Evolutionary conservation across 2,797 vertebrate genomes (phyloP).

Genomic region (Crenuchus spilurus): DNA sequence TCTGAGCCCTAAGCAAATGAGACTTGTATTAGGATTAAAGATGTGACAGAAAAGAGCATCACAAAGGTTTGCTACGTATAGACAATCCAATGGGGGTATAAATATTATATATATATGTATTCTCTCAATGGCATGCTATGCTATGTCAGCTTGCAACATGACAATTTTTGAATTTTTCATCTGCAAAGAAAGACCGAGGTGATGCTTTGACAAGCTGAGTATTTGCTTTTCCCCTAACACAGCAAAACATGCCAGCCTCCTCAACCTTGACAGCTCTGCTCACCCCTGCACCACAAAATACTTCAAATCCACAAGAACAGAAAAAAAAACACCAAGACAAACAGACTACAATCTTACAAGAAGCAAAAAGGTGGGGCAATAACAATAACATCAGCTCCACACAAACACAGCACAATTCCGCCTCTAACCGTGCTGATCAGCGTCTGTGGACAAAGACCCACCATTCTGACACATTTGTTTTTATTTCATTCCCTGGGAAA

Average conservation of each 20-base stretch:
- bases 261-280: constrained; percentile 67
- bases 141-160: constrained; percentile 82
- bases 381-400: constrained; percentile 73
- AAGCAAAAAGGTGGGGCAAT: constrained; percentile 55
- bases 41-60: neutral
- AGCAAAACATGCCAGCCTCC: constrained; percentile 69
- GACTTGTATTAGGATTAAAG: constrained; percentile 64
- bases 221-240: constrained; percentile 66
- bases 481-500: constrained; percentile 84
- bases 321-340: constrained; percentile 35
- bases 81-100: neutral
- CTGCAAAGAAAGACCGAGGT: constrained; percentile 69
- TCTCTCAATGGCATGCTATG: constrained; percentile 83
- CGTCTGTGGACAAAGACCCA: constrained; percentile 80
- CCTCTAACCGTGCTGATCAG: constrained; percentile 82
- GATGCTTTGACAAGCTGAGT: constrained; percentile 68
- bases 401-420: constrained; percentile 67
- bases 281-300: constrained; percentile 39
- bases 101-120: constrained; percentile 35
- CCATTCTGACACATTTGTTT: constrained; percentile 90
- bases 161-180: constrained; percentile 80
- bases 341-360: constrained; percentile 63
- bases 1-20: constrained; percentile 49
- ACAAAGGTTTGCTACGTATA: neutral
- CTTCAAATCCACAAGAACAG: constrained; percentile 21